These are phyloP conservation scores for Paedocypris sp. DNA, from an alignment of 2,113 vertebrate species.

Conservation along the genomic window DNA sequence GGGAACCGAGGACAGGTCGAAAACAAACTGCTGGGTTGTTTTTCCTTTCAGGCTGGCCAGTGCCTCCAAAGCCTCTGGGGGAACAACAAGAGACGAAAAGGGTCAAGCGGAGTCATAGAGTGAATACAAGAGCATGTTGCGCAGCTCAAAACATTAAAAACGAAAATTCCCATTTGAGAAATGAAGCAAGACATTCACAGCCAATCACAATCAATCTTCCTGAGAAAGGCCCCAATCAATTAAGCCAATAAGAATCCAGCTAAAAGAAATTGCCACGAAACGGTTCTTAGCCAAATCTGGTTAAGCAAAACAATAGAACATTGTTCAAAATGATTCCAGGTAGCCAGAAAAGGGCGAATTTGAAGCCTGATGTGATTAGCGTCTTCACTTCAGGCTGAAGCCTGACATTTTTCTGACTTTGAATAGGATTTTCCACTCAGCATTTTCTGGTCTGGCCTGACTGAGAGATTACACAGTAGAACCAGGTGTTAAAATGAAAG, in stretches of 20 bases:
- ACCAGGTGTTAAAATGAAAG: slow-evolving; percentile 34
- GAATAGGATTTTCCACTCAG: slow-evolving; percentile 10
- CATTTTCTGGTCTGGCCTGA: slow-evolving; percentile 11
- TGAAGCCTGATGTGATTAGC: background rate
- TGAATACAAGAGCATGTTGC: no score
- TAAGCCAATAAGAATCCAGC: no score
- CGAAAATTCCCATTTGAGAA: no score
- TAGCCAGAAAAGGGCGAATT: background rate
- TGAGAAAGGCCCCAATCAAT: no score
- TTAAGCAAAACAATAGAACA: background rate
- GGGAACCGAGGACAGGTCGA: slow-evolving; percentile 90
- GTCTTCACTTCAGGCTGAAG: background rate
- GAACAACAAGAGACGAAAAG: slow-evolving; percentile 24
- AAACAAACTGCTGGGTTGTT: slow-evolving; percentile 88
- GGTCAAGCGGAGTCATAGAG: no score
- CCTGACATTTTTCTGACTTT: slow-evolving; percentile 3
- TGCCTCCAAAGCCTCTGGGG: slow-evolving; percentile 83
- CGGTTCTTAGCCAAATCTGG: no score
- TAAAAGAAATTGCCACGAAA: no score
- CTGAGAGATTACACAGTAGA: slow-evolving; percentile 7
- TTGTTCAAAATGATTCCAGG: background rate
- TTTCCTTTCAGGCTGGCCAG: slow-evolving; percentile 77
- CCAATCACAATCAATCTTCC: no score
- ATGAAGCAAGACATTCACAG: no score
- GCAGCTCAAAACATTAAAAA: no score